phyloP scores from a whole-genome alignment of 2,888 invertebrate genomes.

The Drosophila tanythrix region DNA sequence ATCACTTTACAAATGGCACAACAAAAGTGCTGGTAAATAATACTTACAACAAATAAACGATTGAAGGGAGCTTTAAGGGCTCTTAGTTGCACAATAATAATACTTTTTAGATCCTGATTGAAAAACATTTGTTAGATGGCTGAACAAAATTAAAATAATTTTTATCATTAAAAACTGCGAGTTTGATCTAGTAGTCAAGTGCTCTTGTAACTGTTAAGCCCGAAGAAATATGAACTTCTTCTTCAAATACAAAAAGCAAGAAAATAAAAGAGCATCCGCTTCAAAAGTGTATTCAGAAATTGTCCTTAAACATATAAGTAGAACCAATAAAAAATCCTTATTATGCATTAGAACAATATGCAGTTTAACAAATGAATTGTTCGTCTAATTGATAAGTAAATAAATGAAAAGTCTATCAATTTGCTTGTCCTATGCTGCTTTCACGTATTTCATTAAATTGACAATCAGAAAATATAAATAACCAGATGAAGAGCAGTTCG shows the following conservation, averaged over 20 bases:
- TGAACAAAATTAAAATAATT: neutral
- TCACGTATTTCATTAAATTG: constrained; percentile 20
- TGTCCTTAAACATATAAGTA: neutral
- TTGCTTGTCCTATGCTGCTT: neutral
- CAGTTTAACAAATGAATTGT: neutral
- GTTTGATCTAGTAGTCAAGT: neutral
- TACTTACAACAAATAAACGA: constrained; percentile 25
- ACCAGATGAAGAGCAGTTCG: neutral
- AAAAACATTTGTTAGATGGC: no score
- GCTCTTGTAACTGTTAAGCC: neutral
- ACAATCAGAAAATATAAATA: constrained; percentile 9
- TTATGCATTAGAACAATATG: neutral
- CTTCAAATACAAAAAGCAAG: neutral
- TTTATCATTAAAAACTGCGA: neutral
- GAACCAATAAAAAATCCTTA: neutral
- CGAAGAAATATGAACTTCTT: neutral
- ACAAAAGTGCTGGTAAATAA: constrained; percentile 38
- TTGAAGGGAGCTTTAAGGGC: constrained; percentile 6
- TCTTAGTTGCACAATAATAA: neutral
- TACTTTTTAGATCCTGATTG: neutral
- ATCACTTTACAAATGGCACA: constrained; percentile 58
- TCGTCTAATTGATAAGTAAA: constrained; percentile 20
- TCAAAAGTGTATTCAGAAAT: neutral
- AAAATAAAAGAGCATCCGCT: neutral
- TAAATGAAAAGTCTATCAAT: constrained; percentile 5